Conservation (phyloP, 1,140 invertebrate genomes). For the Hycleus phaleratus region DNA sequence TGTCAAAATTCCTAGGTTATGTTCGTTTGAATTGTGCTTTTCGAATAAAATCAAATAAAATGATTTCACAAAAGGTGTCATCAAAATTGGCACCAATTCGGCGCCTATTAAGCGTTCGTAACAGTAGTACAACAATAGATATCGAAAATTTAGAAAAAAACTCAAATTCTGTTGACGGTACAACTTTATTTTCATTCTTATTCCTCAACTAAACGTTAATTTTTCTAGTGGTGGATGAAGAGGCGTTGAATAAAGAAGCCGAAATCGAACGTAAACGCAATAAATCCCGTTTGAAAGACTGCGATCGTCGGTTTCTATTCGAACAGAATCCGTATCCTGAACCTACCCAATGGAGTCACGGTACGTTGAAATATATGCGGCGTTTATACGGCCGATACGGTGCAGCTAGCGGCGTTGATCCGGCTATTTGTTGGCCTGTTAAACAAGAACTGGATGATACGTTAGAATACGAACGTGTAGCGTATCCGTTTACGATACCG, state of each 20-base stretch:
- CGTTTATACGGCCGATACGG: conserved; percentile 54
- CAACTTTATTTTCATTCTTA: background rate
- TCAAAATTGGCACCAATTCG: background rate
- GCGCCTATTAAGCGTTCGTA: background rate
- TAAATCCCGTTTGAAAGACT: conserved; percentile 49
- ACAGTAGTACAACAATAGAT: conserved; percentile 13
- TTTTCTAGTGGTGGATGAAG: conserved; percentile 31
- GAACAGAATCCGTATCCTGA: conserved; percentile 45
- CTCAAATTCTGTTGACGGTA: conserved; percentile 12
- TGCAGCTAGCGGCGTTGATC: conserved; percentile 41
- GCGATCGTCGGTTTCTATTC: conserved; percentile 49
- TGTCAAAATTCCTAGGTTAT: background rate
- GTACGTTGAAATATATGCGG: conserved; percentile 51
- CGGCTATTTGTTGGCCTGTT: conserved; percentile 51
- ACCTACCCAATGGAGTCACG: conserved; percentile 43
- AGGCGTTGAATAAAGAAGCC: conserved; percentile 30
- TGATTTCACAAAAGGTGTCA: background rate
- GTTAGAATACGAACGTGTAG: conserved; percentile 53
- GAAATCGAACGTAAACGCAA: conserved; percentile 45
- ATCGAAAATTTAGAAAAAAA: conserved; percentile 32
- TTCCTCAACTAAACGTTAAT: background rate
- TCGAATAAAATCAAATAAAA: conserved; percentile 1
- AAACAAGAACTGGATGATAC: conserved; percentile 48
- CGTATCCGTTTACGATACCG: conserved; percentile 51
- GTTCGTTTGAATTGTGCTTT: background rate